Conservation (phyloP, 2,113 vertebrate species). For the Misgurnus mizolepis region DNA sequence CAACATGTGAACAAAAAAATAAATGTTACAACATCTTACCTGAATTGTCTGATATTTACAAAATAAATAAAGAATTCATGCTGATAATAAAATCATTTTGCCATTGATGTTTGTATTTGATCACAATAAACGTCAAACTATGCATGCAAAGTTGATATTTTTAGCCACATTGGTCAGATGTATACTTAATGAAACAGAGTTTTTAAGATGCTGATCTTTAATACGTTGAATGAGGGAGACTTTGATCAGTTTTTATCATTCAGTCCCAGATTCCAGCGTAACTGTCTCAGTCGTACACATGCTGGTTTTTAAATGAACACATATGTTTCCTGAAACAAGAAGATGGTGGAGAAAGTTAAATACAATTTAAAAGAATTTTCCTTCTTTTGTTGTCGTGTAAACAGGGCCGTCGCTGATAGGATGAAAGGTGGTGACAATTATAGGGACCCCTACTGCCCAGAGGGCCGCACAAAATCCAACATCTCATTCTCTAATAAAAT, state of each 20-base stretch:
- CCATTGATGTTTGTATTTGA: conserved; percentile 49
- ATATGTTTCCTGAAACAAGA: conserved; percentile 48
- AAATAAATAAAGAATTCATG: conserved; percentile 65
- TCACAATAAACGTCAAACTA: conserved; percentile 19
- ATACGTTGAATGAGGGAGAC: neutral
- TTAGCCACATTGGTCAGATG: too few species aligned
- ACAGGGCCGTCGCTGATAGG: too few species aligned
- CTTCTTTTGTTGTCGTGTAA: too few species aligned
- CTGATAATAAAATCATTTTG: conserved; percentile 56
- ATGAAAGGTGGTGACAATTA: too few species aligned
- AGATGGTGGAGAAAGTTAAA: neutral
- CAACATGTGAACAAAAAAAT: conserved; percentile 15
- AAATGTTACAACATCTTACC: conserved; percentile 30
- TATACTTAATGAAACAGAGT: neutral
- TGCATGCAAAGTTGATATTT: conserved; percentile 11
- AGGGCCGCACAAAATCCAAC: too few species aligned
- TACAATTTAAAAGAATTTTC: too few species aligned
- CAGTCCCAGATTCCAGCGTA: neutral
- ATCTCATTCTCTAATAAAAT: too few species aligned
- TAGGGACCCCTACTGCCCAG: too few species aligned
- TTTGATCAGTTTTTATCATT: neutral
- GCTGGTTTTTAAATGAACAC: conserved; percentile 45
- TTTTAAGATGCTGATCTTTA: neutral
- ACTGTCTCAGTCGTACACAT: neutral
- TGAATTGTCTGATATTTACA: conserved; percentile 60